Evolutionary conservation across 2,797 vertebrate genomes (phyloP), one percentile per base, ranked within the genome.

Genomic region (Gobio occitaniae): DNA sequence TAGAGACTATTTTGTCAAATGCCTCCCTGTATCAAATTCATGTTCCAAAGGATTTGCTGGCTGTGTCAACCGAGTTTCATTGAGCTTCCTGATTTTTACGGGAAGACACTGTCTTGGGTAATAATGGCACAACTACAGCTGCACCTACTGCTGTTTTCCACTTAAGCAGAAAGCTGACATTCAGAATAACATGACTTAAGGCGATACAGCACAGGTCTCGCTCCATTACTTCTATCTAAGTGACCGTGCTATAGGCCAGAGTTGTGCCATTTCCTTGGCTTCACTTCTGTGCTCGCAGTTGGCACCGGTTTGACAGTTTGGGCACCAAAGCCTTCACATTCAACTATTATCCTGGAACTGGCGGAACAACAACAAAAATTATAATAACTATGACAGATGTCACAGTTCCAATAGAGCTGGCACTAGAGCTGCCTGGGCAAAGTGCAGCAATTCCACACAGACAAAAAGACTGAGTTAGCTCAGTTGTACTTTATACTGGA

Each of bases 321-420:
- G 66, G 66, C 66, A 79, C 38, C 52, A 50, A 85, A 70, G 56
- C 66, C 66, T 79, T 84, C 76, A 38, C 83, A 63, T 85, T 80
- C 68, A 15, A 85, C 68, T 71, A 84, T 50, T 78, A 84, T 79
- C 83, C 44, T 70, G 52, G 52, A 79, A 79, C 75, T 72, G 77
- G 80, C 15, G 29, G 54, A 80, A 80, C 54, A 80, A 79, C 83
- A 78, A 84, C 74, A 69, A 79, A 48, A 48, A 85, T 65, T 52
- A 63, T 72, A 80, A 85, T 80, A 85, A 85, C 83, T 71, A 70
- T 85, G 83, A 80, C 83, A 80, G 83, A 85, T 85, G 83, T 85
- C 83, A 80, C 32, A 25, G 32, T 85, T 80, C 41, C 76, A 85
- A 79, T 63, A 74, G 56, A 74, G 68, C 77, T 72, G 83, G 77